phyloP scores from a whole-genome alignment of 2,797 vertebrate species.

The Amniataba percoides region DNA sequence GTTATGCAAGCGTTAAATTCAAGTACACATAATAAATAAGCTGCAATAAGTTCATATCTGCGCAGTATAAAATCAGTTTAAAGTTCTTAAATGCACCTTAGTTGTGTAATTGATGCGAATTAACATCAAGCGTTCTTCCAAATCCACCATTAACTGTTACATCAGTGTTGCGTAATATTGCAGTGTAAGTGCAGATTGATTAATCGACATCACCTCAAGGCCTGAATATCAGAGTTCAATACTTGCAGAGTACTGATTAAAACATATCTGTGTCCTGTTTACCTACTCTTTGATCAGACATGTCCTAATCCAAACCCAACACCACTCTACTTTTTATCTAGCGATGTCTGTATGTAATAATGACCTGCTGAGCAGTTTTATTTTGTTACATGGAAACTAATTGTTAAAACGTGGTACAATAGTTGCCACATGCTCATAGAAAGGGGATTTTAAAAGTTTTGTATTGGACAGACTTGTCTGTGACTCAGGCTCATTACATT shows the following conservation, averaged over 20 bases:
- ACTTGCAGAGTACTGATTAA: neutral
- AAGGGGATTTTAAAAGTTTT: neutral
- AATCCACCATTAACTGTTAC: neutral
- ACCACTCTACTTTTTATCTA: too few relatives aligned
- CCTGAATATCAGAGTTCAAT: neutral
- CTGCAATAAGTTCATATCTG: neutral
- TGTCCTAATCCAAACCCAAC: neutral
- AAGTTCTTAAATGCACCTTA: neutral
- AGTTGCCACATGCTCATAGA: neutral
- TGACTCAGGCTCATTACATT: too few relatives aligned
- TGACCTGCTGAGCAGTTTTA: neutral
- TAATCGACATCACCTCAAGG: neutral
- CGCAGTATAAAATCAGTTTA: accelerated
- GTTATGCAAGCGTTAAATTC: neutral
- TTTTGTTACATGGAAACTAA: neutral
- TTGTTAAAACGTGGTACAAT: neutral
- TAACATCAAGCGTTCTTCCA: neutral
- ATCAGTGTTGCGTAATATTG: neutral
- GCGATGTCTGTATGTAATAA: neutral
- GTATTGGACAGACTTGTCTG: too few relatives aligned
- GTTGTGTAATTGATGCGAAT: neutral
- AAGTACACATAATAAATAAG: neutral
- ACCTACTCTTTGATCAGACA: neutral
- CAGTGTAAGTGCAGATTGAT: neutral
- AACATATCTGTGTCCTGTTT: neutral